Base-by-base conservation (phyloP, 2,888 invertebrate species). In the Baccha elongata region DNA sequence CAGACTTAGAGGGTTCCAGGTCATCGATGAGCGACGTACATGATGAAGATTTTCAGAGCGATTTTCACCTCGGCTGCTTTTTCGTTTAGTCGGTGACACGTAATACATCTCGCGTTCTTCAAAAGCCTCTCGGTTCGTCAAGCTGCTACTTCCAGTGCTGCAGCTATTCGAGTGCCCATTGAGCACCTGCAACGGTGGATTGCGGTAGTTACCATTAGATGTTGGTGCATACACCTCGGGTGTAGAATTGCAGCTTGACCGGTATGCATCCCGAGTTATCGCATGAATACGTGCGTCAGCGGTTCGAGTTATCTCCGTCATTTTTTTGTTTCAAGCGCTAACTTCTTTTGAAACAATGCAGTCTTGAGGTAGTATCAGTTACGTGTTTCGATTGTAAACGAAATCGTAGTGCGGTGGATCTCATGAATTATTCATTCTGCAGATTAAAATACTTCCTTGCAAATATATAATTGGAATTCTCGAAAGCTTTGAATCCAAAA, bases 51-150 rank as follows among this genome's bases (percentile, higher is more conserved):
- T 74, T 17, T 85, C 71, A 58, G 72, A 40, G 74, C 80, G 69
- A 85, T 64, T 68, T 85, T 83, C 75, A 71, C 74, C 71, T 23
- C 85, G 69, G 50, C 71, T 85, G 69, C 79, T 84, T 88, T 89
- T 89, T 86, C 89, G 88, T 58, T 91, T 90, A 21, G 91, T 88
- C 3, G 90, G 91, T 11, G 90, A 90, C 0, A 90, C 88, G 83
- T 89, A 90, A 84, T 89, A 90, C 69, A 90, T 88, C 50, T 90
- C 90, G 42, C 89, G 89, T 37, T 90, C 90, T 67, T 90, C 90
- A 68, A 87, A 87, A 15, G 72, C 68, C 40, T 83, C 83, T 0
- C 83, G 83, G 6, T 72, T 78, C 29, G 72, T 78, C 5, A 83
- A 37, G 72, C 83, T 83, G 15, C 83, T 83, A 76, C 87, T 90